Evolutionary conservation across 2,113 vertebrate species (phyloP).

Genomic region (Petromus typicus): DNA sequence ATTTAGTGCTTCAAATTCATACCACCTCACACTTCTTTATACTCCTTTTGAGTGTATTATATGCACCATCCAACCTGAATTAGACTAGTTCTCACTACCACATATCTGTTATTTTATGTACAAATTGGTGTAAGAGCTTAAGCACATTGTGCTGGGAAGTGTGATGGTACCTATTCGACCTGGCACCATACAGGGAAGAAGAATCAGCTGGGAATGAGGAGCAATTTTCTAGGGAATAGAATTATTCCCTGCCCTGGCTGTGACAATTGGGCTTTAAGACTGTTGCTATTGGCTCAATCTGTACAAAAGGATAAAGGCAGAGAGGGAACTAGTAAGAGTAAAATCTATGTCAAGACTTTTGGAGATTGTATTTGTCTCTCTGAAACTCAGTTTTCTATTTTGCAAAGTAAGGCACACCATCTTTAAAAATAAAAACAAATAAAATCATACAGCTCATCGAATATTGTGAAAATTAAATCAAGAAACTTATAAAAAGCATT

Average conservation of each 20-base stretch:
- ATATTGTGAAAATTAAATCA: slow-evolving; percentile 61
- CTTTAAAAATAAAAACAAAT: slow-evolving; percentile 6
- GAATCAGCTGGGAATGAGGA: neutral
- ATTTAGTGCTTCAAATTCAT: neutral
- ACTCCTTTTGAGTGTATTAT: neutral
- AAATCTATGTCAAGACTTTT: too few relatives aligned
- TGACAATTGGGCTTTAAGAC: neutral
- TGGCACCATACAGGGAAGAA: neutral
- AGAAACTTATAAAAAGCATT: slow-evolving; percentile 53
- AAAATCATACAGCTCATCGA: neutral
- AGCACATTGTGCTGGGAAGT: neutral
- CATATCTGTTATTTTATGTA: neutral
- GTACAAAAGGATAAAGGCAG: neutral
- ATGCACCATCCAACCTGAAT: neutral
- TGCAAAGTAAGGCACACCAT: neutral
- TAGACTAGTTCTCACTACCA: neutral
- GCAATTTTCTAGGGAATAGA: neutral
- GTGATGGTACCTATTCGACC: neutral
- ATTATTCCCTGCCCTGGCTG: neutral
- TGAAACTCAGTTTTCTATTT: neutral
- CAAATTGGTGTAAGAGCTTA: neutral
- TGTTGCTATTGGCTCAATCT: neutral
- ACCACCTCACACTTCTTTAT: fast-evolving
- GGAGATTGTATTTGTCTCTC: neutral
- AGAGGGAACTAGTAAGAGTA: neutral